Percentiles rank a stretch among this genome's conserved stretches.
phyloP scores from a whole-genome alignment of 2,888 invertebrate genomes.

The Carterocephalus palaemon region DNA sequence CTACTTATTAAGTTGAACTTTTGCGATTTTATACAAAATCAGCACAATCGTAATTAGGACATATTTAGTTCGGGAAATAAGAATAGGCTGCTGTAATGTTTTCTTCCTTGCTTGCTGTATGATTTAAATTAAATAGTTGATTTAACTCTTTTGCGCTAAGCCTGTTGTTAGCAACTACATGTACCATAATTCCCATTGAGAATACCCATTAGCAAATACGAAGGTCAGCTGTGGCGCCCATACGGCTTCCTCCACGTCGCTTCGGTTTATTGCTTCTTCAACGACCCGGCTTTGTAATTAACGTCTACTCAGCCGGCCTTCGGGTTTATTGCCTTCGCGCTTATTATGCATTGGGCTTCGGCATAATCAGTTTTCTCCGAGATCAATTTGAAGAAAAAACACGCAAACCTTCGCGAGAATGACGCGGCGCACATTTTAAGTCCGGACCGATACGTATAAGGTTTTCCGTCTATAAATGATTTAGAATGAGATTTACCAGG shows the following conservation, averaged over 20 bases:
- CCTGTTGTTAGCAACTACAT: slow-evolving; percentile 25
- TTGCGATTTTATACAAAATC: too few species aligned
- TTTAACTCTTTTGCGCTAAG: too few species aligned
- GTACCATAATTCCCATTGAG: slow-evolving; percentile 35
- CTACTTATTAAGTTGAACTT: too few species aligned
- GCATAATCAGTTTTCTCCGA: slow-evolving; percentile 29
- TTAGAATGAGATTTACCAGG: slow-evolving; percentile 41
- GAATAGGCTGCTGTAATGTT: too few species aligned
- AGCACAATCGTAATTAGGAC: too few species aligned
- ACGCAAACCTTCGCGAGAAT: slow-evolving; percentile 14
- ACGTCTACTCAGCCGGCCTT: slow-evolving; percentile 34
- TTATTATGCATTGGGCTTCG: slow-evolving; percentile 41
- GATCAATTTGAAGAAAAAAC: slow-evolving; percentile 24
- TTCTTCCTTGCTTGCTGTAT: too few species aligned
- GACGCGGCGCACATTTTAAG: slow-evolving; percentile 22
- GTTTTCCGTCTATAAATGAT: slow-evolving; percentile 50
- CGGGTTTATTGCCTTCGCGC: slow-evolving; percentile 43
- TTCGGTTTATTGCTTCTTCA: slow-evolving; percentile 47
- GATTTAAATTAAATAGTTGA: too few species aligned
- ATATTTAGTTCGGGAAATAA: too few species aligned
- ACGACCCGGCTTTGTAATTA: slow-evolving; percentile 40
- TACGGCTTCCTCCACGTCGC: slow-evolving; percentile 49
- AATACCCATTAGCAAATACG: slow-evolving; percentile 50
- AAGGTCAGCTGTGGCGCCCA: slow-evolving; percentile 53
- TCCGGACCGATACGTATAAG: slow-evolving; percentile 35